phyloP scores from a whole-genome alignment of 2,113 vertebrate genomes.

The Psilopsiagon aurifrons region DNA sequence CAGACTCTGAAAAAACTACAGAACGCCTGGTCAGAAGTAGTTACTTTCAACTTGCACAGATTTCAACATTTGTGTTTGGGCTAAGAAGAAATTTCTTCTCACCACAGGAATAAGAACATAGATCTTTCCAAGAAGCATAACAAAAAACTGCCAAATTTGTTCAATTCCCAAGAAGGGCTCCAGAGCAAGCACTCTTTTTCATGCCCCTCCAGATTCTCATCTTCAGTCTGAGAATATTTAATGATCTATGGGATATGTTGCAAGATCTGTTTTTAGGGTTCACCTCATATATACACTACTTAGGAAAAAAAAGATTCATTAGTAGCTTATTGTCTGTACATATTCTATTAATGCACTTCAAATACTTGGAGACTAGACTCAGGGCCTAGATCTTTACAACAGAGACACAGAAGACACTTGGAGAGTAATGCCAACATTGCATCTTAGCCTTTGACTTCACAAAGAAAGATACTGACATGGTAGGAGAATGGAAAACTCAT shows the following conservation, averaged over 20 bases:
- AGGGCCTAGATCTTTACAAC: not conserved
- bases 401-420: not conserved
- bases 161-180: not conserved
- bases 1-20: not conserved
- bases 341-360: not conserved
- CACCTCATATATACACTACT: not conserved
- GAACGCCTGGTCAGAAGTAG: not conserved
- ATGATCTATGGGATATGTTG: not conserved
- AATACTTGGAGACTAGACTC: not conserved
- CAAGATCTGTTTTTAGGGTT: not conserved
- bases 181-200: not conserved
- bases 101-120: not conserved
- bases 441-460: not conserved
- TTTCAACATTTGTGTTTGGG: not conserved
- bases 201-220: not conserved
- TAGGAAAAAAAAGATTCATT: not conserved
- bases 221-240: not conserved
- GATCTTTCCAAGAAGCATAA: not conserved
- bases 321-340: not conserved
- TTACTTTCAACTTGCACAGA: not conserved
- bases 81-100: not conserved
- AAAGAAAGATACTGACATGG: not conserved
- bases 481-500: not conserved
- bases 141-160: not conserved
- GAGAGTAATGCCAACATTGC: not conserved